Evolutionary conservation across 2,888 invertebrate species (phyloP).

Genomic region (Myathropa florea): DNA sequence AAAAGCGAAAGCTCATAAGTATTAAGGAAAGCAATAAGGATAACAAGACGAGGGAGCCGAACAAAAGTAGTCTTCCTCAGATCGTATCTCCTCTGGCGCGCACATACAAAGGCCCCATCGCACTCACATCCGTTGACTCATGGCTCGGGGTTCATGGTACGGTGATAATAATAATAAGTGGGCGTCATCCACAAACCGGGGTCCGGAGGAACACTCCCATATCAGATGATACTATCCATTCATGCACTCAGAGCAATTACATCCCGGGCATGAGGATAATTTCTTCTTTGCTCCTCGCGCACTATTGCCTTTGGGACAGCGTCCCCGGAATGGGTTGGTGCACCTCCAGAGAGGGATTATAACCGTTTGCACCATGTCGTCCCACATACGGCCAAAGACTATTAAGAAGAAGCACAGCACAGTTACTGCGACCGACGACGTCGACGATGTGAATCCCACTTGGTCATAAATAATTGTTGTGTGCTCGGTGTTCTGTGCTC

Average conservation of each 20-base stretch:
- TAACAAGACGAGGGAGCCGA: slow-evolving; percentile 27
- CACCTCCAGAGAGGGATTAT: slow-evolving; percentile 37
- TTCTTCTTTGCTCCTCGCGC: slow-evolving; percentile 41
- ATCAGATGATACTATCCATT: slow-evolving; percentile 61
- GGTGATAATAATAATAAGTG: slow-evolving; percentile 52
- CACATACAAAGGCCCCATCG: neutral
- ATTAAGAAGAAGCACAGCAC: slow-evolving; percentile 5
- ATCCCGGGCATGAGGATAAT: slow-evolving; percentile 62
- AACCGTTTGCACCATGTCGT: slow-evolving; percentile 19
- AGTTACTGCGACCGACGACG: slow-evolving; percentile 10
- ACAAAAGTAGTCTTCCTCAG: slow-evolving; percentile 3
- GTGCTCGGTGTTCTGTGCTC: slow-evolving; percentile 49
- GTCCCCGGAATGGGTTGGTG: neutral
- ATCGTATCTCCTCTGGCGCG: neutral
- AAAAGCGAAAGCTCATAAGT: slow-evolving; percentile 36
- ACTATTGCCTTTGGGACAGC: slow-evolving; percentile 35
- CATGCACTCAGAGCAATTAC: slow-evolving; percentile 68
- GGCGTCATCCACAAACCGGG: slow-evolving; percentile 57
- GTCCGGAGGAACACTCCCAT: slow-evolving; percentile 36
- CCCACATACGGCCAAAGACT: slow-evolving; percentile 6
- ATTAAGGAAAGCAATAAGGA: slow-evolving; percentile 48
- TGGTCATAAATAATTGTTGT: slow-evolving; percentile 67
- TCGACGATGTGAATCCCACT: slow-evolving; percentile 52
- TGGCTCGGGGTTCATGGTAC: neutral
- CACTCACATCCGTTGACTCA: neutral